Conservation (phyloP, 1,140 invertebrate species). For the Papilio polyxenes region DNA sequence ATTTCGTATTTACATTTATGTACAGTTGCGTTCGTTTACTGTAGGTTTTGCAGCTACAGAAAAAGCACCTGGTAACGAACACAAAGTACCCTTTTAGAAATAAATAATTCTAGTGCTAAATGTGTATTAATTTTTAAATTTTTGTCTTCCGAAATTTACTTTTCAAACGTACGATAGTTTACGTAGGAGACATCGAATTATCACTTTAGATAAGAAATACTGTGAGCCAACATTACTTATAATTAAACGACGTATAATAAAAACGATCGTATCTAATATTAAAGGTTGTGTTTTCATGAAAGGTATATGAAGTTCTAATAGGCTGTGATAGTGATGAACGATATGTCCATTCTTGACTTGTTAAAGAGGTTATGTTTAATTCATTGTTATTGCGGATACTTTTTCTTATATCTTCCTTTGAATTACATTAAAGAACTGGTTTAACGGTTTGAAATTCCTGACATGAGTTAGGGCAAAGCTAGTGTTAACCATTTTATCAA, state of each 20-base stretch:
- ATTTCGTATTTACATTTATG: neutral
- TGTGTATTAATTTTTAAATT: too few species aligned
- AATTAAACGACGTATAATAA: neutral
- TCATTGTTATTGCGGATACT: neutral
- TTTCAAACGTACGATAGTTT: too few species aligned
- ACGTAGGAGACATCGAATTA: neutral
- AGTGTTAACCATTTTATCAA: neutral
- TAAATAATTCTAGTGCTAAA: too few species aligned
- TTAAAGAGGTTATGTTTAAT: neutral
- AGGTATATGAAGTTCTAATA: neutral
- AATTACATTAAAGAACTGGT: neutral
- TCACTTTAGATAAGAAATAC: neutral
- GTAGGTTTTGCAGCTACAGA: neutral
- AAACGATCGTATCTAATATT: neutral
- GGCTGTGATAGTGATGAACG: slow-evolving; percentile 4
- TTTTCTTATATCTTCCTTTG: neutral
- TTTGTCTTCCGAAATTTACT: too few species aligned
- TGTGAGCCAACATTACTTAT: neutral
- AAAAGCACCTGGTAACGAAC: neutral
- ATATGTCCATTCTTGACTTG: neutral
- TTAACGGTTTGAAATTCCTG: neutral
- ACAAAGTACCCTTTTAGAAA: too few species aligned
- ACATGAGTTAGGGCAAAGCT: neutral
- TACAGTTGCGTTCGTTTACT: neutral
- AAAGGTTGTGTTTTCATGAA: neutral